Conservation (phyloP, 2,797 vertebrate species). For the Enteromius paludinosus region DNA sequence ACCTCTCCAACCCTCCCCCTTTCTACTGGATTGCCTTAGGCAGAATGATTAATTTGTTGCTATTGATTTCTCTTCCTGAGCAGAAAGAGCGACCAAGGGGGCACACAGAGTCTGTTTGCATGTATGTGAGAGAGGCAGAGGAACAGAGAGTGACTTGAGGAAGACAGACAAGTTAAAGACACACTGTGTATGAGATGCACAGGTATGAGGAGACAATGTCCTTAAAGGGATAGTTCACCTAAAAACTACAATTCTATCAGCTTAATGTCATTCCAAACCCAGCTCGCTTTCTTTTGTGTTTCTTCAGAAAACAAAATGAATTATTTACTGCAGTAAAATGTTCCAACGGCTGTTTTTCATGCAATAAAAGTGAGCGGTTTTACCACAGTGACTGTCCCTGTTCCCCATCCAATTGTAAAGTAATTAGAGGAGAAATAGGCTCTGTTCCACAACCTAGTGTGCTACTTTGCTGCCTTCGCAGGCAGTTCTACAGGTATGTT, state of each 20-base stretch:
- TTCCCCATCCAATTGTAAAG: background rate
- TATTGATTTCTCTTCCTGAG: constrained; percentile 87
- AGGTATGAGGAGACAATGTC: background rate
- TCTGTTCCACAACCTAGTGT: background rate
- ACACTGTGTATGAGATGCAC: constrained; percentile 6
- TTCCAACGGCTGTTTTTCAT: background rate
- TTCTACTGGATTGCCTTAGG: constrained; percentile 71
- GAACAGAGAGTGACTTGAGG: constrained; percentile 1
- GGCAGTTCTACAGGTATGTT: background rate
- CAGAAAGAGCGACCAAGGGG: constrained; percentile 64
- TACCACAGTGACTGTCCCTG: background rate
- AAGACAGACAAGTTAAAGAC: background rate
- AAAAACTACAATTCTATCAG: background rate
- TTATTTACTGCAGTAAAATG: background rate
- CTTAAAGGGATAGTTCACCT: background rate
- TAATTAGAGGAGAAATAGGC: background rate
- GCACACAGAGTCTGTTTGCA: constrained; percentile 38
- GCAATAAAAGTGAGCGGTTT: background rate
- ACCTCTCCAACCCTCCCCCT: constrained; percentile 27
- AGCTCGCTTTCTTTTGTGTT: background rate
- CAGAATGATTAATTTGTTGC: constrained; percentile 89
- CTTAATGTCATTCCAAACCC: background rate
- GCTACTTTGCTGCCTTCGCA: background rate
- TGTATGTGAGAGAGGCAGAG: constrained; percentile 33
- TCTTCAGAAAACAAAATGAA: background rate